These are phyloP conservation scores for Anniella stebbinsi DNA, from an alignment of 2,797 vertebrate species.

Conservation along the genomic window DNA sequence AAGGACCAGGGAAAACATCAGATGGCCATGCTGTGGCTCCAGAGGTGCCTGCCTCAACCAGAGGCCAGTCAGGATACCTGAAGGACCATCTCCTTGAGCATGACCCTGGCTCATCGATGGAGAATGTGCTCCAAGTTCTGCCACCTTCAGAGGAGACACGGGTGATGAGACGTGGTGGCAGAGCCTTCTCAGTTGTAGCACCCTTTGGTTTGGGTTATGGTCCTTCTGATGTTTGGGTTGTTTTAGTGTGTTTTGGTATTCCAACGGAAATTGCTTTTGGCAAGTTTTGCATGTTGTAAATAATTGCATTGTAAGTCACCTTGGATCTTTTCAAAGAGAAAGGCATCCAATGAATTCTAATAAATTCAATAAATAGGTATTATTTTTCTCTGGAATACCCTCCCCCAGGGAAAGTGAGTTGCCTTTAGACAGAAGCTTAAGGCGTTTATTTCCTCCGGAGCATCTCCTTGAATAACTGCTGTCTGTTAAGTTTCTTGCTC, in stretches of 20 bases:
- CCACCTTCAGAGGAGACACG: background rate
- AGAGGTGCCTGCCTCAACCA: background rate
- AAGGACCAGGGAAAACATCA: background rate
- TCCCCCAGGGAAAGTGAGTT: background rate
- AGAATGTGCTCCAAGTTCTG: background rate
- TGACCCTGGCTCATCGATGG: background rate
- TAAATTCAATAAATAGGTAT: no score
- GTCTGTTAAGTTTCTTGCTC: background rate
- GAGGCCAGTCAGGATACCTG: background rate
- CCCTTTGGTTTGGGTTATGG: background rate
- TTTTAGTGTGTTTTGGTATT: no score
- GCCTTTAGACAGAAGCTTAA: background rate
- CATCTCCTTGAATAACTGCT: background rate
- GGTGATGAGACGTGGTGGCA: background rate
- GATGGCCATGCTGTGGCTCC: no score
- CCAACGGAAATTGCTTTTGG: no score
- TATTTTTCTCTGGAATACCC: background rate
- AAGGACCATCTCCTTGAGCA: background rate
- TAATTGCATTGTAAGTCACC: no score
- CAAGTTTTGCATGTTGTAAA: no score
- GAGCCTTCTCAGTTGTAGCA: background rate
- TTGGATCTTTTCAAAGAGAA: no score
- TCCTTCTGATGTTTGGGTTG: no score
- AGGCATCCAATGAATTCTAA: no score
- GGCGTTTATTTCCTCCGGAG: no score